These are phyloP conservation scores for Cremastinae sp. DNA, from an alignment of 2,888 invertebrate species.

Conservation along the genomic window DNA sequence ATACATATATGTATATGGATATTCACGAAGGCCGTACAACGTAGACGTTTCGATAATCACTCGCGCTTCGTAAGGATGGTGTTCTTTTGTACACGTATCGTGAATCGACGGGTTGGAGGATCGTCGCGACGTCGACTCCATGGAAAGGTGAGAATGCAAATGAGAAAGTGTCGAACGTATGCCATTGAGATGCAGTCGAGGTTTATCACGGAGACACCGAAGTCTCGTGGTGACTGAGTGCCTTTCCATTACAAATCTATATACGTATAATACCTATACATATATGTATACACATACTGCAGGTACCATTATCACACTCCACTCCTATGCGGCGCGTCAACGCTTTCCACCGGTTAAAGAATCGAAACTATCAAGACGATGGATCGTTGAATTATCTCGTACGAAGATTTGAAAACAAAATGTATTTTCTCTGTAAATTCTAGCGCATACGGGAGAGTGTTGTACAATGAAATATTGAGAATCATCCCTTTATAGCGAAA, in stretches of 20 bases:
- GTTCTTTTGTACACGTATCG: slow-evolving; percentile 22
- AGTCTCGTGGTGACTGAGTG: slow-evolving; percentile 71
- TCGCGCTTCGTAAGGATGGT: slow-evolving; percentile 20
- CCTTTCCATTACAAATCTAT: slow-evolving; percentile 43
- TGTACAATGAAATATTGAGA: too few relatives aligned
- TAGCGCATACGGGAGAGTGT: slow-evolving; percentile 18
- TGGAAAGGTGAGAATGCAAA: slow-evolving; percentile 72
- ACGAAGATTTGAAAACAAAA: not conserved
- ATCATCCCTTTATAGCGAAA: too few relatives aligned
- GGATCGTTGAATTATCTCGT: slow-evolving; percentile 34
- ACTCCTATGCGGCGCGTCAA: not conserved
- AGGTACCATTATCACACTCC: too few relatives aligned
- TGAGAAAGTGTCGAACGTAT: slow-evolving; percentile 62
- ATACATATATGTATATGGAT: not conserved
- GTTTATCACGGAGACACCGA: slow-evolving; percentile 66
- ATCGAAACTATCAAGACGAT: slow-evolving; percentile 69
- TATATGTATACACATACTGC: slow-evolving; percentile 8
- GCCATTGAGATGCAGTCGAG: slow-evolving; percentile 74
- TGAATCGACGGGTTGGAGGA: slow-evolving; percentile 51
- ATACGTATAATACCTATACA: slow-evolving; percentile 4
- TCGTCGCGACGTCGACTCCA: slow-evolving; percentile 57
- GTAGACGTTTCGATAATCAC: slow-evolving; percentile 33
- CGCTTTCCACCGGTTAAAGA: slow-evolving; percentile 64
- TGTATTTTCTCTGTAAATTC: slow-evolving; percentile 22
- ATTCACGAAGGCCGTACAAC: not conserved